Conservation (phyloP, 2,797 vertebrate genomes). For the Sebastes taczanowskii region DNA sequence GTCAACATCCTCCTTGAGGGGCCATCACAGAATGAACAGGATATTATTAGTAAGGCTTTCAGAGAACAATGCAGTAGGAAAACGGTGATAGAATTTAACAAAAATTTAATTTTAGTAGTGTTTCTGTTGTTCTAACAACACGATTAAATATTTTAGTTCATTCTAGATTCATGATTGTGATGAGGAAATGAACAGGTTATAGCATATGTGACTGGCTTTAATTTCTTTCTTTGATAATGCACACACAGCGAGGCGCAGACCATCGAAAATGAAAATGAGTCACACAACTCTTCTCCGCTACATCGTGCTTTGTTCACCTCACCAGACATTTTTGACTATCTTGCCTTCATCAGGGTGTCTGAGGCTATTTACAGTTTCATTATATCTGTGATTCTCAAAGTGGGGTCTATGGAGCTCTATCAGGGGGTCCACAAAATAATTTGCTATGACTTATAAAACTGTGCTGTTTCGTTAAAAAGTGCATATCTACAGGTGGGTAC, state of each 20-base stretch:
- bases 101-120: neutral
- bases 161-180: neutral
- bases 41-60: neutral
- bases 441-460: too few relatives aligned
- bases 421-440: too few relatives aligned
- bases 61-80: neutral
- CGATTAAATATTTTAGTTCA: neutral
- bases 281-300: neutral
- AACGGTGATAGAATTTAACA: neutral
- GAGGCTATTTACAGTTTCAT: neutral
- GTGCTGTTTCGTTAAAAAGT: too few relatives aligned
- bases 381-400: neutral
- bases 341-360: neutral
- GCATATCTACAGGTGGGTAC: too few relatives aligned
- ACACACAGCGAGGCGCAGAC: neutral
- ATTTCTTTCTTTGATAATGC: neutral
- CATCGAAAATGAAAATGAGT: neutral
- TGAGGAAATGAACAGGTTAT: neutral
- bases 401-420: too few relatives aligned
- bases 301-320: neutral
- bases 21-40: neutral
- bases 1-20: neutral
- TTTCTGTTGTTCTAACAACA: neutral
- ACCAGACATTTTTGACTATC: neutral
- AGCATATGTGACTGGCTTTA: neutral